A percentile compares a stretch with the other conserved stretches of the same genome.
Conservation (phyloP, 2,888 invertebrate genomes). For the Drosophila mayaguana region DNA sequence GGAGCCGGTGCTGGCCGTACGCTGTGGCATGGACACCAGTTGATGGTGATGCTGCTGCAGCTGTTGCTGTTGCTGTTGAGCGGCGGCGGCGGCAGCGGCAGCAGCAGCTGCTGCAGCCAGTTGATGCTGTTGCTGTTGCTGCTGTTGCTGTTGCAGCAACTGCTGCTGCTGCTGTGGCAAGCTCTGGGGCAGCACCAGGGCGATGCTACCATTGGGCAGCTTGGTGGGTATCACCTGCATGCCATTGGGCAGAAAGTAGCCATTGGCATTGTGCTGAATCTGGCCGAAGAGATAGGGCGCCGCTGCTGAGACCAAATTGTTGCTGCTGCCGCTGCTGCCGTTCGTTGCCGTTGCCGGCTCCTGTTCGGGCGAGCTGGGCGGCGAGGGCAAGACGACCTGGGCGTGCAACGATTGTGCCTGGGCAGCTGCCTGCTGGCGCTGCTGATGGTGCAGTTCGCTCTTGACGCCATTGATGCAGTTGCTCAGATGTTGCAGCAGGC, state of each 20-base stretch:
- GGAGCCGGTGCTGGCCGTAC: conserved; percentile 90
- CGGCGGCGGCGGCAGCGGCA: conserved; percentile 61
- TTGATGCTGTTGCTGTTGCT: conserved; percentile 82
- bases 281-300: conserved; percentile 75
- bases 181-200: conserved; percentile 91
- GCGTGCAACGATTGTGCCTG: conserved; percentile 85
- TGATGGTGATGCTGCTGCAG: conserved; percentile 88
- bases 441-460: conserved; percentile 83
- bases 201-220: conserved; percentile 93
- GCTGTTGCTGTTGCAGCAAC: conserved; percentile 84
- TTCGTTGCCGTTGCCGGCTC: conserved; percentile 65
- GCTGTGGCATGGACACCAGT: conserved; percentile 90
- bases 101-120: conserved; percentile 86
- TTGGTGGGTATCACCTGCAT: conserved; percentile 93
- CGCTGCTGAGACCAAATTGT: conserved; percentile 52
- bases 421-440: conserved; percentile 76
- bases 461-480: conserved; percentile 87
- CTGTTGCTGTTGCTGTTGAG: conserved; percentile 81
- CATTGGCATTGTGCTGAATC: conserved; percentile 85
- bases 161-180: conserved; percentile 87
- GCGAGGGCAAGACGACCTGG: conserved; percentile 86
- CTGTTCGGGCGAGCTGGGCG: conserved; percentile 84
- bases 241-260: conserved; percentile 89
- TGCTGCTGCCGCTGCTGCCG: conserved; percentile 53
- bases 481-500: conserved; percentile 91